Evolutionary conservation across 1,140 invertebrate genomes (phyloP).

Genomic region (Mamestra configurata): DNA sequence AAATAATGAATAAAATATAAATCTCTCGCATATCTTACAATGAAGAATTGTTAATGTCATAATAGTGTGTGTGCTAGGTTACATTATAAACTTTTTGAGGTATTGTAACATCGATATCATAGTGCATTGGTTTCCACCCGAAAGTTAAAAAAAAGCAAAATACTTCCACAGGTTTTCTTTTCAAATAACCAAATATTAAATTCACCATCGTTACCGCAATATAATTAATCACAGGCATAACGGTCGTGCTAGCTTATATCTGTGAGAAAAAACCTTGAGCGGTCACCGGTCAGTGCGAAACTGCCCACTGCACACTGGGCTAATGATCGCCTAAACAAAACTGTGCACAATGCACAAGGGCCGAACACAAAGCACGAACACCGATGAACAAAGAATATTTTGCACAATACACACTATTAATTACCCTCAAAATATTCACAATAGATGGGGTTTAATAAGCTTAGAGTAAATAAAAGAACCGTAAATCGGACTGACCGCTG

Average conservation of each 20-base stretch:
- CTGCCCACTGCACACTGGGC: constrained; percentile 83
- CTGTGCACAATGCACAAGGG: constrained; percentile 67
- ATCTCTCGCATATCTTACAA: too few relatives aligned
- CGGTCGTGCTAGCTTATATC: constrained; percentile 63
- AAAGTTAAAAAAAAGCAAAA: too few relatives aligned
- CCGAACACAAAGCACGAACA: constrained; percentile 72
- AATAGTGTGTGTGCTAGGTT: too few relatives aligned
- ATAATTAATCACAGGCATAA: constrained; percentile 68
- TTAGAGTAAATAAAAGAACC: constrained; percentile 84
- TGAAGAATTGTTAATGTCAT: too few relatives aligned
- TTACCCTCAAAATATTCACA: constrained; percentile 80
- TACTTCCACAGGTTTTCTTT: background rate
- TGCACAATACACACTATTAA: constrained; percentile 84
- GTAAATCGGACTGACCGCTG: constrained; percentile 78
- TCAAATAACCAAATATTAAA: background rate
- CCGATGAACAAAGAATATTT: constrained; percentile 80
- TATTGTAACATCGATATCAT: too few relatives aligned
- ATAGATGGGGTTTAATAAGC: constrained; percentile 85
- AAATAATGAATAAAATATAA: too few relatives aligned
- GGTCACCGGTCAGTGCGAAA: constrained; percentile 79
- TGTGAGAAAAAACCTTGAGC: constrained; percentile 74
- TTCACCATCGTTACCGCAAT: background rate
- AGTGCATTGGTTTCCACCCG: too few relatives aligned
- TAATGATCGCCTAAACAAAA: constrained; percentile 84
- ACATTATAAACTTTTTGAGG: too few relatives aligned